Base-by-base conservation (phyloP, 1,140 invertebrate species). In the Octopus bimaculoides region DNA sequence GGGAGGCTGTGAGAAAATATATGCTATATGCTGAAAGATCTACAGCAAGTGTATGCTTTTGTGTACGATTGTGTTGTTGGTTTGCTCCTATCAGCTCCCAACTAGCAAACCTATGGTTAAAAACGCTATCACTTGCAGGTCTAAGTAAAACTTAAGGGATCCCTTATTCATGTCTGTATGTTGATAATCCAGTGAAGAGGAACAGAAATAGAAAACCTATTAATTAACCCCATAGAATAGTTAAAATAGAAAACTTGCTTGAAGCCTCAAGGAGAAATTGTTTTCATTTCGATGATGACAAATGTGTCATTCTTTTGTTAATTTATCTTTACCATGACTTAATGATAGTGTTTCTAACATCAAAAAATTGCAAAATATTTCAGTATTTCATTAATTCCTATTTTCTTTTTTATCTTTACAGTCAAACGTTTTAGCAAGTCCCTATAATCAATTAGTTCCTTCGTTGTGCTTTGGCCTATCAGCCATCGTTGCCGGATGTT, bases 391-490 rank as follows among this genome's bases (percentile, higher is more conserved):
- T n/a, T n/a, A n/a, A 5, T 8, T 14, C 20, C 20, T 52, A 17
- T 75, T 12, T 75, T 9, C 17, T 53, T 9, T 9, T 75, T 75
- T 53, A 6, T 52, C 14, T 17, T 77, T 80, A 14, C 77, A 88
- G 87, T 82, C 82, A 26, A 66, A 81, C 7, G 55, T 86, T 9
- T 77, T 87, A 4, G 80, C 80, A 17, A 84, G 85, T 5, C 54
- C 84, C 0, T 83, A 86, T 55, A 86, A 84, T 0, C 61, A 77
- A 66, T 83, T 84, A 41, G 77, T 89, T 3, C 88, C 93, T 4
- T 92, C 92, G 55, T 91, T 93, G 1, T 88, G 94, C 5, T 93
- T 93, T 84, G 93, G 93, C 52, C 83, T 88, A 53, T 86, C 91
- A 20, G 89, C 91, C 61, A 75, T 93, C 54, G 79, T 91, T 66